These are phyloP conservation scores for Sesamia inferens DNA, from an alignment of 2,888 invertebrate genomes.

Conservation along the genomic window DNA sequence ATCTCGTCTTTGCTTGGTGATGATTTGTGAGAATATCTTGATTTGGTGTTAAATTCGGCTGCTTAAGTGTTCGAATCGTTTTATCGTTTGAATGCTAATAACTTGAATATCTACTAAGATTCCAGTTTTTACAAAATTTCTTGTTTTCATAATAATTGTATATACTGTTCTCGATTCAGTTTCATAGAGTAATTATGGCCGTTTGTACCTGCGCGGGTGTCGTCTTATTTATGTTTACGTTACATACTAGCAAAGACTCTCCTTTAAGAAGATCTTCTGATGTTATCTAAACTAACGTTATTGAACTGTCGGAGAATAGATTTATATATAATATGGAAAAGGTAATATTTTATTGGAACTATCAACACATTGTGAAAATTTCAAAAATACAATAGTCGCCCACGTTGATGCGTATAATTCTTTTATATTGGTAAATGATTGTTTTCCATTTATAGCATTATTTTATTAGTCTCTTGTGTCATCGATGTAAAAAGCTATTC, in stretches of 20 bases:
- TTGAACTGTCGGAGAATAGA: neutral
- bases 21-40: neutral
- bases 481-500: slow-evolving; percentile 35
- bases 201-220: neutral
- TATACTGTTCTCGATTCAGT: neutral
- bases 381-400: slow-evolving; percentile 43
- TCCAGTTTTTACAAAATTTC: neutral
- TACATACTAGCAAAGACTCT: neutral
- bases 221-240: neutral
- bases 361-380: slow-evolving; percentile 17
- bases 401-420: slow-evolving; percentile 38
- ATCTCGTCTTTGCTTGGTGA: neutral
- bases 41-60: neutral
- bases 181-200: neutral
- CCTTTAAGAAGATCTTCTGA: too few species aligned
- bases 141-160: neutral
- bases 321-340: neutral
- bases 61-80: neutral
- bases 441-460: slow-evolving; percentile 38
- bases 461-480: slow-evolving; percentile 48
- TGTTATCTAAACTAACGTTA: neutral
- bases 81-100: neutral
- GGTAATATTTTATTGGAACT: slow-evolving; percentile 5
- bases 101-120: neutral
- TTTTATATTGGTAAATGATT: slow-evolving; percentile 44